Conservation (phyloP, 2,113 vertebrate genomes). For the Acanthochromis polyacanthus region DNA sequence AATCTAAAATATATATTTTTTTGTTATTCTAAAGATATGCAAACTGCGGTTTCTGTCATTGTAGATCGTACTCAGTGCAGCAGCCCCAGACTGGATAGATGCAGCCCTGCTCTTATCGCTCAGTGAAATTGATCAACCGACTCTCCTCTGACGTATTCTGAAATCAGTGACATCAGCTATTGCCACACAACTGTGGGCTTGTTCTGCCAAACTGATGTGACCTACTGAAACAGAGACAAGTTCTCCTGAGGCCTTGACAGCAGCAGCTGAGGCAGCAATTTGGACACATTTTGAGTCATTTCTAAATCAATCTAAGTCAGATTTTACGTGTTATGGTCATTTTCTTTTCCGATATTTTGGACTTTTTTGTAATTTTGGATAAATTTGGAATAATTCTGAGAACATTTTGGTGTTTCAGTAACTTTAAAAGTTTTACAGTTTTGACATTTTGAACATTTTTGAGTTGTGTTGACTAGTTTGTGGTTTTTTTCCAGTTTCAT, state of each 20-base stretch:
- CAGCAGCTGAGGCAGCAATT: conserved; percentile 11
- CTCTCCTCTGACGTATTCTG: not conserved
- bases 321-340: no score
- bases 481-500: no score
- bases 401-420: no score
- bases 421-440: no score
- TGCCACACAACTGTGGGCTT: not conserved
- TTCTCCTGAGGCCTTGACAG: not conserved
- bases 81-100: not conserved
- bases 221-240: conserved; percentile 1
- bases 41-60: not conserved
- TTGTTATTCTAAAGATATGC: not conserved
- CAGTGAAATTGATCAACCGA: not conserved
- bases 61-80: not conserved
- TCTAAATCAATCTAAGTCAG: no score
- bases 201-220: not conserved
- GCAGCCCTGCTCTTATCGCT: conserved; percentile 7
- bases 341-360: no score
- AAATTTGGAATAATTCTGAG: no score
- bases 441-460: no score
- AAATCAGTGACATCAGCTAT: conserved; percentile 5
- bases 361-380: no score
- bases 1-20: not conserved
- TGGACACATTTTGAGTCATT: no score
- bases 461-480: no score